Evolutionary conservation across 2,113 vertebrate species (phyloP).

Genomic region (Gallinago undulata): DNA sequence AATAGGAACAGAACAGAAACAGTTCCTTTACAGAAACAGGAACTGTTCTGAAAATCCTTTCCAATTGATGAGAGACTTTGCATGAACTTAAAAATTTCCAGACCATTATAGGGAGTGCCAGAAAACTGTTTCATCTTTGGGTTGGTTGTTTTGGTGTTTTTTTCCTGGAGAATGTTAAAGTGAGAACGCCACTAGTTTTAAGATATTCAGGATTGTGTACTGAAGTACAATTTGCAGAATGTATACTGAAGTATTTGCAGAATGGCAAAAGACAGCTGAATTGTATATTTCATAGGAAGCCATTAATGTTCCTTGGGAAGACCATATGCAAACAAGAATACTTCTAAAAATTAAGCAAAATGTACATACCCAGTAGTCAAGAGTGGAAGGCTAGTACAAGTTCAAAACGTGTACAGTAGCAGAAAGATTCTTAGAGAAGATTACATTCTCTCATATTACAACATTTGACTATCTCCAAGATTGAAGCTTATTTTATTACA

Average conservation of each 20-base stretch:
- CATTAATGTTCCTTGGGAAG: constrained; percentile 21
- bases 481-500: constrained; percentile 22
- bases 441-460: not conserved
- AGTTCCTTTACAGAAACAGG: not conserved
- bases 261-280: constrained; percentile 1
- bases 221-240: not conserved
- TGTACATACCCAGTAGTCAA: not conserved
- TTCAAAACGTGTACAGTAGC: not conserved
- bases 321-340: constrained; percentile 5
- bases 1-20: not conserved
- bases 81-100: not conserved
- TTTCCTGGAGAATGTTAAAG: not conserved
- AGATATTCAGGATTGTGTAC: not conserved
- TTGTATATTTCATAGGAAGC: constrained; percentile 27
- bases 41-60: not conserved
- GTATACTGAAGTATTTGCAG: not conserved
- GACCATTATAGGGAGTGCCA: not conserved
- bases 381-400: not conserved
- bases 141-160: not conserved
- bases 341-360: constrained; percentile 6
- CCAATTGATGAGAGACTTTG: not conserved
- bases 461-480: constrained; percentile 6
- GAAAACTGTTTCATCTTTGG: not conserved
- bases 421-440: constrained; percentile 14
- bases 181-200: not conserved